Evolutionary conservation across 2,113 vertebrate species (phyloP).

Genomic region (Pantherophis guttatus): DNA sequence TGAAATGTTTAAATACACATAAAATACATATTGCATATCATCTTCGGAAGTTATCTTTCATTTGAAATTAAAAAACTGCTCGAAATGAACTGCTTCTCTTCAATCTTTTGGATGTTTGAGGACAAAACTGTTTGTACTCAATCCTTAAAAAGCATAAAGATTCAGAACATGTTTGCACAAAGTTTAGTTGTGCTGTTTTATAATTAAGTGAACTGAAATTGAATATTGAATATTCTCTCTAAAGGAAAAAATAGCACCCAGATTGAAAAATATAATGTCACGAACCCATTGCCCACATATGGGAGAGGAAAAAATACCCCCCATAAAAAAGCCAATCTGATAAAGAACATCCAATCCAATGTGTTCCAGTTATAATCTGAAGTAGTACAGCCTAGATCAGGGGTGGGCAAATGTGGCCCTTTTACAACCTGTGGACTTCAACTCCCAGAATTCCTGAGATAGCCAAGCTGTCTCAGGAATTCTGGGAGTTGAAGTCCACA

Average conservation of each 20-base stretch:
- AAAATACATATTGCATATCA: not conserved
- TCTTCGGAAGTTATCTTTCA: not conserved
- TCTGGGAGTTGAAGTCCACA: too few species aligned
- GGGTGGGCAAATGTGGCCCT: too few species aligned
- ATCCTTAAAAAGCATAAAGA: not conserved
- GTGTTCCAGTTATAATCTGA: not conserved
- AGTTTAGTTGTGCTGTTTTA: not conserved
- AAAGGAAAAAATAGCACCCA: not conserved
- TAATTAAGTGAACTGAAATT: not conserved
- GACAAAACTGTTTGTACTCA: not conserved
- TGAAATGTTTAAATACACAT: not conserved
- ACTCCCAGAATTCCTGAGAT: too few species aligned
- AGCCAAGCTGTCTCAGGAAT: too few species aligned
- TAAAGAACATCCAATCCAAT: not conserved
- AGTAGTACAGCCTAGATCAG: not conserved
- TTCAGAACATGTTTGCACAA: not conserved
- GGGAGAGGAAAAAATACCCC: not conserved
- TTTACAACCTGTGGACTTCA: too few species aligned
- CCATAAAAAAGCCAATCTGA: not conserved
- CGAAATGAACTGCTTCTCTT: not conserved
- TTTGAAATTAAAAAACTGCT: not conserved
- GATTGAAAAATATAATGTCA: not conserved
- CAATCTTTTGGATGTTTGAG: not conserved
- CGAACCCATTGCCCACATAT: not conserved
- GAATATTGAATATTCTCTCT: not conserved